Base-by-base conservation (phyloP, 2,113 vertebrate species). In the Dasypus novemcinctus region DNA sequence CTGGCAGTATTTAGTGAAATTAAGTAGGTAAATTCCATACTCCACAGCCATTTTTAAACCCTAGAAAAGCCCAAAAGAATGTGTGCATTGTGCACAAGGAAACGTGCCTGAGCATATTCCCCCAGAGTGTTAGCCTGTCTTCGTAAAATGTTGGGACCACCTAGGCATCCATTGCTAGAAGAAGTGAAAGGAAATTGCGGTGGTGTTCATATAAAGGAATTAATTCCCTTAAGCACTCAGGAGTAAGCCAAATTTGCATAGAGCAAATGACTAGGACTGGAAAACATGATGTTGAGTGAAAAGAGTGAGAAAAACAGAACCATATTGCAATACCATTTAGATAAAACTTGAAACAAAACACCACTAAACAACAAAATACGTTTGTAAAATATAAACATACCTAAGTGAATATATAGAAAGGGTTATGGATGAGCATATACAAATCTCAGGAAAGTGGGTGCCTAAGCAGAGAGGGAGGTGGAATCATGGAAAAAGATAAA, bases 401-500 rank as follows among this genome's bases (percentile, higher is more conserved):
- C 3, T 29, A 13, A 20, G 0, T 38, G n/a, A 49, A 25, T 1
- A 1, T 7, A 41, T 1, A 15, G 46, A 59, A 74, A 14, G 14
- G 13, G 54, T 38, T 49, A 2, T 2, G 57, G 27, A 61, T 46
- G 63, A 49, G 14, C 23, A 43, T 21, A 21, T 31, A 5, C 21
- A 38, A 49, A 52, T n/a, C 41, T 71, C 33, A 5, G 8, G 52
- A 10, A 57, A 29, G 18, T 7, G 6, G 54, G 49, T 49, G 4
- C 5, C 43, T 15, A 38, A 38, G 1, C 29, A 71, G 31, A 25
- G 25, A 33, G 10, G 27, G 21, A 72, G 43, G n/a, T 52, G 5
- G 64, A n/a, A 63, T 10, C 43, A 46, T 46, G 43, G 43, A 4
- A 64, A 59, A 64, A 75, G 43, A 14, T 43, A 25, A 72, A 72